phyloP scores from a whole-genome alignment of 2,113 vertebrate genomes.

The Globicephala melas region DNA sequence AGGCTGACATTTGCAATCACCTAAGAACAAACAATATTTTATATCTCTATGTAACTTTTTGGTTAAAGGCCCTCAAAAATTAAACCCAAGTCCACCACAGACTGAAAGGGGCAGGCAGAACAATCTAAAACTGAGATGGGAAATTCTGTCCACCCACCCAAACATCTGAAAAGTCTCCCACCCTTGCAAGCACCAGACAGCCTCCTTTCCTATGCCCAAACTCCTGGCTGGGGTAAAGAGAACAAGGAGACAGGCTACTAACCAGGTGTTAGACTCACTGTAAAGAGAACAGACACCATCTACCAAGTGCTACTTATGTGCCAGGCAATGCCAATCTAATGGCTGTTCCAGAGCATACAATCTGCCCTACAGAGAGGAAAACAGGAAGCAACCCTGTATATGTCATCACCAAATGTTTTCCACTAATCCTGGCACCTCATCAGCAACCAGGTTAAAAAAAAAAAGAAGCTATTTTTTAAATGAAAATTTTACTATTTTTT shows the following conservation, averaged over 20 bases:
- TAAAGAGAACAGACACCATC: neutral
- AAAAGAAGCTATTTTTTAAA: neutral
- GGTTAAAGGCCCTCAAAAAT: neutral
- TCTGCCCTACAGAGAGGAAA: neutral
- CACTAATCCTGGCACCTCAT: neutral
- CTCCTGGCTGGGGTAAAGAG: no score
- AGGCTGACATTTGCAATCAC: neutral
- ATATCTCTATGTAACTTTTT: neutral
- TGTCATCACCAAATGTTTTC: neutral
- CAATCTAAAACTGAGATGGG: neutral
- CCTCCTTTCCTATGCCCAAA: neutral
- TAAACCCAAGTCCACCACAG: neutral
- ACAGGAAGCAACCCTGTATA: neutral
- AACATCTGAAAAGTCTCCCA: neutral
- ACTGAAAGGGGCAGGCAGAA: neutral
- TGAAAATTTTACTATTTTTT: neutral
- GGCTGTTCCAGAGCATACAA: fast-evolving
- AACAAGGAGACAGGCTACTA: neutral
- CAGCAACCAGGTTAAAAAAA: neutral
- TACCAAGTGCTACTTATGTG: neutral
- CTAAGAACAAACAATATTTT: neutral
- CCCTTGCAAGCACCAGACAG: neutral
- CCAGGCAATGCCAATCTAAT: neutral
- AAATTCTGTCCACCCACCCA: neutral
- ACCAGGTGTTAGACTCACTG: neutral